These are phyloP conservation scores for Eutrigla gurnardus DNA, from an alignment of 2,797 vertebrate species.

Conservation along the genomic window DNA sequence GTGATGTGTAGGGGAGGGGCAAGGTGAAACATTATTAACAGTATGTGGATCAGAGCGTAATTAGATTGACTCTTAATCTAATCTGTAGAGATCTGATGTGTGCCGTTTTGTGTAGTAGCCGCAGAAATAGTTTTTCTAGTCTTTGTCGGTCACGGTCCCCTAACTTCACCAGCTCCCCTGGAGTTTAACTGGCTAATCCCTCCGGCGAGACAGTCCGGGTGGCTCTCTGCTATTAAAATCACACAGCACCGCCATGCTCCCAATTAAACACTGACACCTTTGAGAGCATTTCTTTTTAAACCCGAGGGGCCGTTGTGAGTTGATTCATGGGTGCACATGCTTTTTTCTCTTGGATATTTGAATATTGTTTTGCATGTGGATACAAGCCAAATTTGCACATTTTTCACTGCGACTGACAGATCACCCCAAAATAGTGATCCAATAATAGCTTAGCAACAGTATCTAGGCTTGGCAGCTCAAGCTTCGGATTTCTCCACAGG, in stretches of 20 bases:
- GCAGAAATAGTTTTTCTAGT: constrained; percentile 27
- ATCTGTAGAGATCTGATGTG: constrained; percentile 36
- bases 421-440: background rate
- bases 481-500: background rate
- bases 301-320: constrained; percentile 28
- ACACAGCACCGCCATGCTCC: constrained; percentile 37
- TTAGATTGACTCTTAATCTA: constrained; percentile 46
- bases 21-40: constrained; percentile 34
- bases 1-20: background rate
- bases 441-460: background rate
- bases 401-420: background rate
- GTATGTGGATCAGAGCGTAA: constrained; percentile 47
- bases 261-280: constrained; percentile 61
- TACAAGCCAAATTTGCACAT: constrained; percentile 6
- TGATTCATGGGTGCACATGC: constrained; percentile 14
- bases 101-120: constrained; percentile 23
- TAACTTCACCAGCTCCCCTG: constrained; percentile 52
- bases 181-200: constrained; percentile 56
- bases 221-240: constrained; percentile 48
- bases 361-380: background rate
- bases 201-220: constrained; percentile 12
- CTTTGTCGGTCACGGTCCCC: constrained; percentile 9
- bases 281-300: constrained; percentile 2
- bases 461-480: background rate
- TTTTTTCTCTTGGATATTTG: background rate